These are phyloP conservation scores for Drosophila imparisetae DNA, from an alignment of 2,888 invertebrate species.

Conservation along the genomic window DNA sequence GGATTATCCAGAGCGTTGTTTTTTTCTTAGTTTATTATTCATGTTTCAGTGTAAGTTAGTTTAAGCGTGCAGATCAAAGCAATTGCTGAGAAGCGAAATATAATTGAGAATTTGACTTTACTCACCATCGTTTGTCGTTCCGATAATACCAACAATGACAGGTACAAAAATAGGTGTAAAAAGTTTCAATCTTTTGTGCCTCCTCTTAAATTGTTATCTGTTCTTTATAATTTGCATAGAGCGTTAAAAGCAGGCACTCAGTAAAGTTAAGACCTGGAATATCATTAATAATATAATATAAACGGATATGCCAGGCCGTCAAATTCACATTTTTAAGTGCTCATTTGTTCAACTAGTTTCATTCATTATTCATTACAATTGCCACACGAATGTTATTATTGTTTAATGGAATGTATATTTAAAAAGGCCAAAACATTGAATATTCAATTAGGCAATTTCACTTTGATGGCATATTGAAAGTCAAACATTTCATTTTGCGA, in stretches of 20 bases:
- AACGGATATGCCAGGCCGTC: not conserved
- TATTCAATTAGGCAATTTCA: not conserved
- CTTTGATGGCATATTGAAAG: not conserved
- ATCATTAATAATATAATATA: not conserved
- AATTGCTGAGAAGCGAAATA: conserved; percentile 56
- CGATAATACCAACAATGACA: conserved; percentile 22
- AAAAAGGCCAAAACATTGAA: not conserved
- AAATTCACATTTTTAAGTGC: not conserved
- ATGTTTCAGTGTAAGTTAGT: conserved; percentile 15
- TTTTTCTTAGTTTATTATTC: not conserved
- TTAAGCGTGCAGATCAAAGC: conserved; percentile 34
- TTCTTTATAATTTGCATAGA: not conserved
- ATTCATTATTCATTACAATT: not conserved
- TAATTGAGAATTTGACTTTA: not conserved
- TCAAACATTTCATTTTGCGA: not conserved
- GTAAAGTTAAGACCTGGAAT: not conserved
- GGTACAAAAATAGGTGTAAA: not conserved
- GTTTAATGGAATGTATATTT: not conserved
- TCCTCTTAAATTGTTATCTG: not conserved
- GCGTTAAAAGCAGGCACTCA: not conserved
- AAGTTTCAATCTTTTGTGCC: not conserved
- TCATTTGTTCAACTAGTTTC: not conserved
- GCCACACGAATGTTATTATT: not conserved
- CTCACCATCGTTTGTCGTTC: not conserved
- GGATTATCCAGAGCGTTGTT: not conserved